Evolutionary conservation across 2,797 vertebrate genomes (phyloP), one percentile per base, ranked within the genome.

Genomic region (Iguana delicatissima): DNA sequence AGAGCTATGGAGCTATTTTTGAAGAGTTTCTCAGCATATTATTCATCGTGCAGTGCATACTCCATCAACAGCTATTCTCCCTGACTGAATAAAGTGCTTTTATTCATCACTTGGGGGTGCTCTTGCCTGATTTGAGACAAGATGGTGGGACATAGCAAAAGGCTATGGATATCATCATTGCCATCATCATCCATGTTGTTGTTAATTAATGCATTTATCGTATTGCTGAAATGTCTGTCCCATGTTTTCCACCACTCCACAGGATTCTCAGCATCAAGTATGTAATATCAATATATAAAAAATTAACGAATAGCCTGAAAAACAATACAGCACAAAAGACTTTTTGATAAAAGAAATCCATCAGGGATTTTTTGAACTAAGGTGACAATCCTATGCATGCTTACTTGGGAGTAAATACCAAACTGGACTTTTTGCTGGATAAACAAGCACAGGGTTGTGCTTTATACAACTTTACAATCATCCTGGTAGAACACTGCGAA

Each of bases 81-180:
- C 77, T 77, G 73, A 77, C 6, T 64, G 81, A 72, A 50, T 64
- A 29, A 82, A 64, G 59, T 84, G 52, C 55, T 76, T 57, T 77
- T 77, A 67, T 77, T 89, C 73, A 77, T 89, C 88, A 83, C 81
- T 83, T 64, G 72, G 57, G 81, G 80, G 72, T 32, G 24, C 76
- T 84, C 72, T 83, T 77, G 35, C 29, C 81, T 76, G 88, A 84
- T 84, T 73, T 77, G 82, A 77, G 42, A 89, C 20, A 89, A 5
- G 50, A 29, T 64, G 42, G 38, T 50, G n/a, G 73, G 55, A 35
- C 72, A 16, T n/a, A 50, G 26, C 12, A 77, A 84, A 62, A 87
- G 29, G 74, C 87, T 12, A 26, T 79, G 76, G 22, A 10, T 29
- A 74, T 74, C 35, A 29, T 29, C 35, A 79, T 29, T 46, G 46